Base-by-base conservation (phyloP, 1,140 invertebrate genomes). In the Trichogramma pretiosum region DNA sequence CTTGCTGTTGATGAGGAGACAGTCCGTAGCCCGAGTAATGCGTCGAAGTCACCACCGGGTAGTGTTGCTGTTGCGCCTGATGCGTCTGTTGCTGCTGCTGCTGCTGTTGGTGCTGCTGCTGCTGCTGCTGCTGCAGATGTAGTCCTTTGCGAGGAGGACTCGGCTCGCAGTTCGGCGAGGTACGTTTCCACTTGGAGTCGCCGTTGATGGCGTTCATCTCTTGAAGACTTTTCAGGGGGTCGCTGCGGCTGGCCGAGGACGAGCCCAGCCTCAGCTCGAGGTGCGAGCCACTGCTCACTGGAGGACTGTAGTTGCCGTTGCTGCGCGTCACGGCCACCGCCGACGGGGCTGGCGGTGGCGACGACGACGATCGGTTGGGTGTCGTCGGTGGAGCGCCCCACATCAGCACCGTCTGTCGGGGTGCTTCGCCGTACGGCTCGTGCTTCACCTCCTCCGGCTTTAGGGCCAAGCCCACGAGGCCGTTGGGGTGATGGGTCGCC, bases 401-500 rank as follows among this genome's bases (percentile, higher is more conserved):
- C 87, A 89, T 89, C 3, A 91, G 74, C 14, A 91, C 87, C 1
- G 87, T 91, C 67, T 91, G 87, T 17, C 87, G 80, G 19, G 76
- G 72, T 43, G 82, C 78, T 30, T 62, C 63, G 9, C 65, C 64
- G 53, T 73, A 68, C 0, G 68, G 64, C 18, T 79, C 78, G 0
- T 73, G 65, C 50, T 80, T 80, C 3, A 79, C 74, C 47, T 81
- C 79, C 56, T 81, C 80, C 58, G 80, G 75, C 59, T 82, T 82
- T 0, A 78, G 78, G 0, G 78, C 78, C 13, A 80, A 64, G 13
- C 80, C 61, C 0, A 77, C 77, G 32, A 46, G 46, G 17, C 44
- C 44, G 19, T 39, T 45, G 16, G 35, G 36, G 19, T 28, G 24
- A 23, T 39, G 35, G 14, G 18, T 32, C 5, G 34, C 39, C 0